phyloP scores from a whole-genome alignment of 2,888 invertebrate genomes.

The Caenorhabditis uteleia region DNA sequence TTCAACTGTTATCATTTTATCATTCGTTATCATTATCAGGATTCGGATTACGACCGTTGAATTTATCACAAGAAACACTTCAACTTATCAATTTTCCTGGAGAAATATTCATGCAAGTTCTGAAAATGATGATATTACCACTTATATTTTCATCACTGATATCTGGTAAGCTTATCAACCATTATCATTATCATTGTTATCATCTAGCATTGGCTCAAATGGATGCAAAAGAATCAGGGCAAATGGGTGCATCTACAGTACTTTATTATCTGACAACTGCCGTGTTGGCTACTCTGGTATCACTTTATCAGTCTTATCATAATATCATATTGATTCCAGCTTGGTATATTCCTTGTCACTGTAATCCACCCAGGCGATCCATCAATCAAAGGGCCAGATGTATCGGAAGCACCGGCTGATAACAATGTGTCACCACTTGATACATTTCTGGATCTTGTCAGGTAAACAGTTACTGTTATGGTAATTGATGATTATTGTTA shows the following conservation, averaged over 20 bases:
- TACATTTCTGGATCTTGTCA: conserved; percentile 86
- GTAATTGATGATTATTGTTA: conserved; percentile 4
- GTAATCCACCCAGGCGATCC: conserved; percentile 77
- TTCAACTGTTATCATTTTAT: background rate
- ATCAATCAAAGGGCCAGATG: conserved; percentile 64
- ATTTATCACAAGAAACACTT: conserved; percentile 74
- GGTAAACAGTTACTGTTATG: conserved; percentile 74
- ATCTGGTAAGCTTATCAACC: conserved; percentile 72
- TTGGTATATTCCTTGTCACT: conserved; percentile 76
- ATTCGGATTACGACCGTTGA: conserved; percentile 72
- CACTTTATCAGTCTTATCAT: background rate
- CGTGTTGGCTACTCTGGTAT: conserved; percentile 75
- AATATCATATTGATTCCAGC: conserved; percentile 43
- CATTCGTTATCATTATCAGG: conserved; percentile 53
- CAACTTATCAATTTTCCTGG: conserved; percentile 85
- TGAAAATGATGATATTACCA: conserved; percentile 87
- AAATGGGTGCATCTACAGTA: conserved; percentile 76
- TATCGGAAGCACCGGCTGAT: conserved; percentile 51
- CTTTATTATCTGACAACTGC: conserved; percentile 77
- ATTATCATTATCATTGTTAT: background rate
- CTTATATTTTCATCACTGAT: conserved; percentile 86
- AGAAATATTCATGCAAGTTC: conserved; percentile 85
- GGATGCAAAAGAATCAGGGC: conserved; percentile 67
- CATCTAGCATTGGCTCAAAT: conserved; percentile 66
- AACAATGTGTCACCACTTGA: conserved; percentile 75